Base-by-base conservation (phyloP, 2,797 vertebrate genomes). In the Sphaeramia orbicularis region DNA sequence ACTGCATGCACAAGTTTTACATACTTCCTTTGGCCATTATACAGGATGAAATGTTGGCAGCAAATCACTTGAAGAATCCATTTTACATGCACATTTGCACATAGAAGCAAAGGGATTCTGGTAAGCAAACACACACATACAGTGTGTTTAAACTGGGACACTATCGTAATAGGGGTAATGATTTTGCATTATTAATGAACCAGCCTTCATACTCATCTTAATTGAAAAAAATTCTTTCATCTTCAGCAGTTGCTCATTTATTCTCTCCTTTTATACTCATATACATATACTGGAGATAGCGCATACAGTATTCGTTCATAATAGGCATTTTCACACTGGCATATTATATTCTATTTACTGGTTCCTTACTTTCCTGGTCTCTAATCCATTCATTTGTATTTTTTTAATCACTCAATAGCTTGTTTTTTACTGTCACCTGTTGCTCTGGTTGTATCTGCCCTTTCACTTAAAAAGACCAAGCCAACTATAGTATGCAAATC, bases 101-200 rank as follows among this genome's bases (percentile, higher is more conserved):
- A 70, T 47, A 60, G 43, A 54, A 45, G 40, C 40, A n/a, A 1
- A 19, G 13, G 13, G 10, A 59, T 59, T 24, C 38, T 55, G 61
- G 67, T 65, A 61, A 65, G 69, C 64, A 73, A 64, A 81, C 68
- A 80, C 64, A 66, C 56, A 3, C 16, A 55, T 55, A 67, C 36
- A 54, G 57, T 62, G 56, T 66, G 76, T 87, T 88, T 85, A 84
- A 92, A 90, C 75, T 88, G 74, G 91, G 88, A 52, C 84, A 16
- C 66, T 81, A 42, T 70, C 44, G 56, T 89, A 90, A 90, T 87
- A 84, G 90, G 86, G 82, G 76, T 86, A 90, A 90, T 89, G 85
- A 87, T 86, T 86, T 84, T 91, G 83, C 78, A 93, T 91, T 90
- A 90, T 91, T 93, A 91, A 93, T 86, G 71, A 88, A 71, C 9